These are phyloP conservation scores for Orthosia incerta DNA, from an alignment of 2,888 invertebrate species.

Conservation along the genomic window DNA sequence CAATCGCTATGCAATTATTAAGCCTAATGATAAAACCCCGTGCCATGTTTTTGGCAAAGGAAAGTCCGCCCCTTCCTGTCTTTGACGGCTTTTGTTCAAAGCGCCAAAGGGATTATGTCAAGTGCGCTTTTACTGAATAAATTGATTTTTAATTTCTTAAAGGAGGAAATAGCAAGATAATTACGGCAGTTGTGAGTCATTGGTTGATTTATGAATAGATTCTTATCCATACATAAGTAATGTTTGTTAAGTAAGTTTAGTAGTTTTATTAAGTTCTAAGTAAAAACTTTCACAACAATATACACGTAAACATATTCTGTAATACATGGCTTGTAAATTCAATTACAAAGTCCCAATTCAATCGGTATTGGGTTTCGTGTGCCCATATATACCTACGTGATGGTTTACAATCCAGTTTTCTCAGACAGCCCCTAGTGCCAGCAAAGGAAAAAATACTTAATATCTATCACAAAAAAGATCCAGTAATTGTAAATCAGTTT, in stretches of 20 bases:
- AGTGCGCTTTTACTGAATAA: constrained; percentile 10
- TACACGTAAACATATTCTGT: too few relatives aligned
- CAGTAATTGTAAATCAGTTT: constrained; percentile 34
- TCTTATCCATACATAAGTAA: too few relatives aligned
- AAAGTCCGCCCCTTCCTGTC: constrained; percentile 10
- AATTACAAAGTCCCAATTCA: neutral
- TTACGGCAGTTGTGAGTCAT: neutral
- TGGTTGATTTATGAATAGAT: neutral
- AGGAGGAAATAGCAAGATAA: neutral
- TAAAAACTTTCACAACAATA: too few relatives aligned
- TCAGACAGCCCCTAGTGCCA: neutral
- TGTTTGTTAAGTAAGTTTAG: too few relatives aligned
- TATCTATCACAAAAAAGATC: neutral
- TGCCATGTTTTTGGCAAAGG: constrained; percentile 26
- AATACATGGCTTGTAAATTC: neutral
- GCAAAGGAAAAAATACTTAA: constrained; percentile 21
- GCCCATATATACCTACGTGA: neutral
- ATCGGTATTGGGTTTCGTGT: neutral
- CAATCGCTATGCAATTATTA: constrained; percentile 47
- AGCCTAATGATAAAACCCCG: constrained; percentile 33
- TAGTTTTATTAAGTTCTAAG: too few relatives aligned
- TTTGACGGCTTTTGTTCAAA: constrained; percentile 13
- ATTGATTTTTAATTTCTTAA: constrained; percentile 29
- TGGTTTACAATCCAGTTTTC: neutral
- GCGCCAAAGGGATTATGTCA: constrained; percentile 15